Evolutionary conservation across 1,140 invertebrate genomes (phyloP).

Genomic region (Musca domestica): DNA sequence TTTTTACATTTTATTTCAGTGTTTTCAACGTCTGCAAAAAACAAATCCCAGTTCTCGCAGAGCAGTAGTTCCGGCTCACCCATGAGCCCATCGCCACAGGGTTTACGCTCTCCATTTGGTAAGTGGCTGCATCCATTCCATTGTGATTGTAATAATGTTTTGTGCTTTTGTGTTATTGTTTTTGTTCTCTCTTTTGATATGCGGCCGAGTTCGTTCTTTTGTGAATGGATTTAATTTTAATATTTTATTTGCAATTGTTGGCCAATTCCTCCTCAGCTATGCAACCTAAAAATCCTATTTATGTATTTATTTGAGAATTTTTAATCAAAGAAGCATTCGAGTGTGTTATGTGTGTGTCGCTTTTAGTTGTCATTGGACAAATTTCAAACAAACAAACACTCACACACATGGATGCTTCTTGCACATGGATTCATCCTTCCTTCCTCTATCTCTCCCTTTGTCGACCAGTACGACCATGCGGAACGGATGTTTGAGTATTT

Average conservation of each 20-base stretch:
- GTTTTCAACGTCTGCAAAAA: constrained; percentile 23
- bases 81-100: not conserved
- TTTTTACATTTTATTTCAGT: constrained; percentile 15
- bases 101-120: not conserved
- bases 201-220: not conserved
- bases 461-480: no score
- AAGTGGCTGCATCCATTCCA: not conserved
- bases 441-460: no score
- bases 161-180: not conserved
- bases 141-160: not conserved
- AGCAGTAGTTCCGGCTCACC: constrained; percentile 18
- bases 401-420: no score
- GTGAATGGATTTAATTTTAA: not conserved
- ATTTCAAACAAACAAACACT: no score
- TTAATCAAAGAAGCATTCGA: no score
- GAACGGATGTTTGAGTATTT: no score
- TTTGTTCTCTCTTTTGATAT: not conserved
- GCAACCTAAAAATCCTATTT: no score
- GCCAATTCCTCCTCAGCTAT: no score
- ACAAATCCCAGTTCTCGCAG: constrained; percentile 1
- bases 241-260: not conserved
- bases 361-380: no score
- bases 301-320: no score
- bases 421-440: no score
- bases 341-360: no score